A percentile compares a stretch with the other conserved stretches of the same genome.
These are phyloP conservation scores for Octopus sinensis DNA, from an alignment of 1,140 invertebrate species.

Conservation along the genomic window DNA sequence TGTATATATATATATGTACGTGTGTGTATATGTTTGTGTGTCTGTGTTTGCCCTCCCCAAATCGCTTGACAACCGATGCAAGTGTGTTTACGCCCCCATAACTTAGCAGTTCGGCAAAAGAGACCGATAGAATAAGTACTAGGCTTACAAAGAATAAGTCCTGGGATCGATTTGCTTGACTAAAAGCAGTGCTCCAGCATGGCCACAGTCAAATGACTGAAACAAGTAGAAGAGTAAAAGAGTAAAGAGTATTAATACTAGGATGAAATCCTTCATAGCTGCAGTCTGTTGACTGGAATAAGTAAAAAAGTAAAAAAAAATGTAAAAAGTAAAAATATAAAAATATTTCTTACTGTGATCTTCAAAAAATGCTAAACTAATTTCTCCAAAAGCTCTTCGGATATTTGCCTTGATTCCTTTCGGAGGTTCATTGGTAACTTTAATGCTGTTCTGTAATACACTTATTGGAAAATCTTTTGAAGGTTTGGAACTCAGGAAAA, in stretches of 20 bases:
- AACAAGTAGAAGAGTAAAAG: too few relatives aligned
- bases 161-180: too few relatives aligned
- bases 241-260: not conserved
- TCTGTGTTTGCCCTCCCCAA: too few relatives aligned
- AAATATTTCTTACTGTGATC: slow-evolving; percentile 65
- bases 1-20: too few relatives aligned
- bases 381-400: slow-evolving; percentile 63
- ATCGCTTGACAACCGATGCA: too few relatives aligned
- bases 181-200: too few relatives aligned
- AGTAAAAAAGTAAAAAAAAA: not conserved
- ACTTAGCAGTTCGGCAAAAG: too few relatives aligned
- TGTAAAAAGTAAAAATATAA: not conserved
- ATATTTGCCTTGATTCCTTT: slow-evolving; percentile 66
- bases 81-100: too few relatives aligned
- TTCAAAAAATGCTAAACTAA: slow-evolving; percentile 68
- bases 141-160: too few relatives aligned
- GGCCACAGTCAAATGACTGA: too few relatives aligned
- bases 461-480: slow-evolving; percentile 55
- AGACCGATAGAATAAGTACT: too few relatives aligned
- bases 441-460: slow-evolving; percentile 59
- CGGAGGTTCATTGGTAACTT: slow-evolving; percentile 60
- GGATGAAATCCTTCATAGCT: not conserved
- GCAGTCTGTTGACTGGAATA: not conserved
- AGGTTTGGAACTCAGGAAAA: slow-evolving; percentile 59
- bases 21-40: too few relatives aligned